Conservation (phyloP, 2,888 invertebrate species). For the Chaitophorus viminalis region DNA sequence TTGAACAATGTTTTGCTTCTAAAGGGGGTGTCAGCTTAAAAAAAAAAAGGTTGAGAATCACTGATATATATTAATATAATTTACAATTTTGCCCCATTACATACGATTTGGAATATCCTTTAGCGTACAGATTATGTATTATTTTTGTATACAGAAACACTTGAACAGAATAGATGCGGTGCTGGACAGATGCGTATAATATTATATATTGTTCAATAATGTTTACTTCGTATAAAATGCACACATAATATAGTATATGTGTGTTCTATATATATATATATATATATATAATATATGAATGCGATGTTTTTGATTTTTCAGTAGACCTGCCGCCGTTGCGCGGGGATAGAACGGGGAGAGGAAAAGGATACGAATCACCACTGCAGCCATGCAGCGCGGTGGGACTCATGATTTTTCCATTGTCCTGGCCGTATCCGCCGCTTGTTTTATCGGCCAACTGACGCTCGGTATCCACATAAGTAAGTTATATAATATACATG, state of each 20-base stretch:
- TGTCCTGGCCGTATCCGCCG: constrained; percentile 31
- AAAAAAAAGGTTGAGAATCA: too few relatives aligned
- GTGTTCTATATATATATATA: neutral
- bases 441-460: constrained; percentile 61
- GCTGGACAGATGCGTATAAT: neutral
- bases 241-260: neutral
- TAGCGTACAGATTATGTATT: neutral
- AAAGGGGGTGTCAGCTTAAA: too few relatives aligned
- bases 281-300: neutral
- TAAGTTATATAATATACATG: constrained; percentile 37
- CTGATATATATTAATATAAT: too few relatives aligned
- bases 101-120: neutral
- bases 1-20: too few relatives aligned
- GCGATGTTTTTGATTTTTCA: constrained; percentile 17
- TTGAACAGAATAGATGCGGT: neutral
- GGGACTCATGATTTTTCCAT: constrained; percentile 56
- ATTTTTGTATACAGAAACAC: neutral
- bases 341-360: neutral
- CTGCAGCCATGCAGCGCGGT: constrained; percentile 26
- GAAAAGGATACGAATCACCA: constrained; percentile 17
- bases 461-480: constrained; percentile 58
- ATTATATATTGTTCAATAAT: constrained; percentile 15
- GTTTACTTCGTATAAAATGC: neutral
- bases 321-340: neutral
- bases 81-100: too few relatives aligned